These are phyloP conservation scores for Azemiops feae DNA, from an alignment of 2,113 vertebrate genomes.

Conservation along the genomic window DNA sequence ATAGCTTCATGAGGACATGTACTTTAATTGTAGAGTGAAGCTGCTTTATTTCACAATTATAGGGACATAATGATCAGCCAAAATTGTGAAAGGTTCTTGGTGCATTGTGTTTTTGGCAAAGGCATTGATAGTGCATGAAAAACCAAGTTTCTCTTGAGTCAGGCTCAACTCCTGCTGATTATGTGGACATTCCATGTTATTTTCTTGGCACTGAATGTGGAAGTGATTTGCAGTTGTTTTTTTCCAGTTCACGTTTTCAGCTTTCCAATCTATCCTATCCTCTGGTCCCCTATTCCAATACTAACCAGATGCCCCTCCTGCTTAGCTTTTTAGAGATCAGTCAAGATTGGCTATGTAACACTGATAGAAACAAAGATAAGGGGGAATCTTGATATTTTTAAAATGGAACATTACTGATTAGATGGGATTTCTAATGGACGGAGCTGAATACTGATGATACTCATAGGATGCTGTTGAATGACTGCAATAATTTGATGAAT, in stretches of 20 bases:
- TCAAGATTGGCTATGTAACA: background rate
- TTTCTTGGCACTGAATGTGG: background rate
- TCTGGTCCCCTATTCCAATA: background rate
- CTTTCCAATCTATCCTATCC: background rate
- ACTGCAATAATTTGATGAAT: background rate
- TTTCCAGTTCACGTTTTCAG: background rate
- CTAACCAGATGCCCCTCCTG: background rate
- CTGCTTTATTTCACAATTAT: background rate
- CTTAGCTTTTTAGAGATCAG: background rate
- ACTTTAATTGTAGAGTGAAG: background rate
- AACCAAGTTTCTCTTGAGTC: background rate
- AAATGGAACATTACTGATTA: background rate
- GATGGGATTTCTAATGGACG: background rate
- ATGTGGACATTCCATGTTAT: background rate
- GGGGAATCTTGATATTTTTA: background rate
- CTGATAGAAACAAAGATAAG: background rate
- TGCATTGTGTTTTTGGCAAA: background rate
- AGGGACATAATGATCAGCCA: background rate
- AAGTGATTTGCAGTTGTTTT: background rate
- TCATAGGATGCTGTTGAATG: background rate
- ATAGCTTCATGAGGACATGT: background rate
- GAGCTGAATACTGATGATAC: background rate
- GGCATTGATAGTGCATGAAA: background rate
- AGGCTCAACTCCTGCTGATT: background rate
- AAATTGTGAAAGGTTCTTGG: background rate